Percentiles rank a stretch among this genome's conserved stretches.
Conservation (phyloP, 2,797 vertebrate genomes). For the Hafferia zeledoni region DNA sequence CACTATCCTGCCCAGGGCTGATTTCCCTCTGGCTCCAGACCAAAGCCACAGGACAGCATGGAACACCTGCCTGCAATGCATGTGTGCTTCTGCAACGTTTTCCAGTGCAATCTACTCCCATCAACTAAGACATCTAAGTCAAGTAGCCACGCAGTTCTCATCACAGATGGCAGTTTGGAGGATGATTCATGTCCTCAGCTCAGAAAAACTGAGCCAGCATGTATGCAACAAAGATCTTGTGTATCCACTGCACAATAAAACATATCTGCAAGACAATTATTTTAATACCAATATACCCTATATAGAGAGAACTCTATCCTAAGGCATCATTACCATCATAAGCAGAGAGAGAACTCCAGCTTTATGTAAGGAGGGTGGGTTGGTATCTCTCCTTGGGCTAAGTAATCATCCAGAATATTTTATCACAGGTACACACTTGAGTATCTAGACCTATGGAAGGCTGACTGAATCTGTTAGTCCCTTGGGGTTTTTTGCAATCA, state of each 20-base stretch:
- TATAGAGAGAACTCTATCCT: background rate
- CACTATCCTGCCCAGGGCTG: background rate
- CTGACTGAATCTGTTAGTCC: background rate
- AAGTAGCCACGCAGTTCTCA: background rate
- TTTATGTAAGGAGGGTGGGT: background rate
- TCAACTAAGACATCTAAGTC: background rate
- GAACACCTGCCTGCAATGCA: accelerated
- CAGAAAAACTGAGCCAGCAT: slow-evolving; percentile 50
- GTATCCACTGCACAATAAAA: background rate
- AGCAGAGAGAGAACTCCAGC: background rate
- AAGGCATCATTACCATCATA: background rate
- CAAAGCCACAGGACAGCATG: background rate
- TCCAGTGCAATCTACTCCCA: background rate
- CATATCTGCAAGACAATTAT: slow-evolving; percentile 21
- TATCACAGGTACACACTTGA: background rate
- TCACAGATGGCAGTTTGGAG: background rate
- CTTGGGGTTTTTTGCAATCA: background rate
- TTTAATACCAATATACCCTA: slow-evolving; percentile 16
- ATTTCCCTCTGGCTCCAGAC: background rate
- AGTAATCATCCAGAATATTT: background rate
- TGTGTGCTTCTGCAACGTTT: background rate
- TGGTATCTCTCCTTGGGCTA: background rate
- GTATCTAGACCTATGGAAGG: background rate
- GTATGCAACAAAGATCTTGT: background rate
- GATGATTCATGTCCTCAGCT: background rate